Conservation (phyloP, 2,113 vertebrate genomes). For the Apodemus speciosus region DNA sequence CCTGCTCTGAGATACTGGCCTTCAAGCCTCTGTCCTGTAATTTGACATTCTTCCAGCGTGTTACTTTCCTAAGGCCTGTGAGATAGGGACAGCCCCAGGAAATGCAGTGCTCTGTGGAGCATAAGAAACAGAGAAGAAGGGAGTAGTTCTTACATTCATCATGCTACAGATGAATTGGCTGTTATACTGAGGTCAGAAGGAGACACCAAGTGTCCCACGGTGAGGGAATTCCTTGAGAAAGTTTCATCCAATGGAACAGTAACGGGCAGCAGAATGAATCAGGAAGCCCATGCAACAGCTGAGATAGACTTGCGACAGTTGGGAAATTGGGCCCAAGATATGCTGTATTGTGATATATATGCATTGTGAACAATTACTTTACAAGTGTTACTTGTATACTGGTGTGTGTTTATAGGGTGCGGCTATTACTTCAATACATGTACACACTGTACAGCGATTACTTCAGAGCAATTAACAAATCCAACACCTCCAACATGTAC, state of each 20-base stretch:
- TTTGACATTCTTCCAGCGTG: not conserved
- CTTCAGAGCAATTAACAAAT: not conserved
- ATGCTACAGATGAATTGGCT: not conserved
- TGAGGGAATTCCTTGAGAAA: not conserved
- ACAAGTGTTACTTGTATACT: not conserved
- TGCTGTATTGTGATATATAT: not conserved
- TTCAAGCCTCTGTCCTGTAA: not conserved
- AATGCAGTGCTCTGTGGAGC: not conserved
- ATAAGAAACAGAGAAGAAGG: not conserved
- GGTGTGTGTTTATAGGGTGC: not conserved
- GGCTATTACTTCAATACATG: not conserved
- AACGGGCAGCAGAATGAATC: not conserved
- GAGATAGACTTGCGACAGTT: not conserved
- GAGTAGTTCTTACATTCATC: accelerated
- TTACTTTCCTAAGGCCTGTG: not conserved
- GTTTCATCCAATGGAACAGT: not conserved
- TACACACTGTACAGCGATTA: not conserved
- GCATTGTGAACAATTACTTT: not conserved
- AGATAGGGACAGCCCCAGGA: not conserved
- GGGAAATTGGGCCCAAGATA: not conserved
- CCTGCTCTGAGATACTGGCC: not conserved
- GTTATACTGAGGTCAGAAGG: not conserved
- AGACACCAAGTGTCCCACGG: not conserved
- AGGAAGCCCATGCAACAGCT: not conserved
- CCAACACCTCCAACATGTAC: not conserved